Base-by-base conservation (phyloP, 2,797 vertebrate species). In the Tangara arthus region DNA sequence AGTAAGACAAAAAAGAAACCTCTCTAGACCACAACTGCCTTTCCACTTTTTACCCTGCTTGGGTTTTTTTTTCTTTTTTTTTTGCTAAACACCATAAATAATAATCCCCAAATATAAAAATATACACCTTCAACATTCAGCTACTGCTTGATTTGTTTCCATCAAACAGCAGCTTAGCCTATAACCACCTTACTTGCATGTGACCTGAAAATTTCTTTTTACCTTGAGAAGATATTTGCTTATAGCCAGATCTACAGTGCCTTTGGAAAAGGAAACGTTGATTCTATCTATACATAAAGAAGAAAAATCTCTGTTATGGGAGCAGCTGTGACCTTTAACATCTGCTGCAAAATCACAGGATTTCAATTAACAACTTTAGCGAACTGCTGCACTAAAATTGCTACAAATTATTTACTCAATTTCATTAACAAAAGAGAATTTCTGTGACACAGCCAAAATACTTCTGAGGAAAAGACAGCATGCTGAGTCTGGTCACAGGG, bases 31-130 rank as follows among this genome's bases (percentile, higher is more conserved):
- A 7, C 39, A 15, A 39, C 9, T 46, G 13, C 13, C 26, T 59
- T 89, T 49, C 20, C 28, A 41, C 35, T 75, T 81, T 27, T 42
- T 32, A n/a, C 6, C 6, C 6, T 53, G 3, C 13, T 42, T 41
- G 9, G 0, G 0, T 9, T 63, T 41, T 15, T 63, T 32, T 23
- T 7, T 37, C 4, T 5, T 22, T 24, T 32, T 6, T 21, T 59
- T 32, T 2, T 2, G 9, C 6, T 41, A 66, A 60, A 34, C 9
- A 60, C 4, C 4, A 37, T 13, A 72, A 78, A 71, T n/a, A 75
- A 73, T 17, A 57, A 65, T 26, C 3, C 6, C 8, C 15, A 64
- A 3, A 34, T 68, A 84, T 4, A 75, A 87, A 88, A 78, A 41
- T 6, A 81, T 7, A 65, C 8, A 49, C 32, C 15, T 49, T 46